Conservation (phyloP, 2,888 invertebrate species). For the Pseudococcus jackbeardsleyi region DNA sequence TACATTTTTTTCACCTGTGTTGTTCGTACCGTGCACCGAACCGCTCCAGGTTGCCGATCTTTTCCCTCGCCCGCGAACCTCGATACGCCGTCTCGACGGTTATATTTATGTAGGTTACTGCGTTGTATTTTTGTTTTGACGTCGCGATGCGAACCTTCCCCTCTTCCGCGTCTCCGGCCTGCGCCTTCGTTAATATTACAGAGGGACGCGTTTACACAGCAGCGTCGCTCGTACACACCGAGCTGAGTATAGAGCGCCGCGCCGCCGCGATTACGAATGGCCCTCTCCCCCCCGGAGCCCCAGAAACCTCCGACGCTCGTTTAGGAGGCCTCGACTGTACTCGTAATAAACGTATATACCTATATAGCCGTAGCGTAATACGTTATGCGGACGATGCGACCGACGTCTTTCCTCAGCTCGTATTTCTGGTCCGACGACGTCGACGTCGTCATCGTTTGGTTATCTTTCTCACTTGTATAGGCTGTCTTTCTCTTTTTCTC, state of each 20-base stretch:
- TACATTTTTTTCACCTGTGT: slow-evolving; percentile 7
- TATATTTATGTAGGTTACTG: slow-evolving; percentile 60
- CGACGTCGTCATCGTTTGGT: neutral
- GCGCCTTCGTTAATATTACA: neutral
- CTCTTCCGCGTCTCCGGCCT: neutral
- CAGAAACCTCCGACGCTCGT: neutral
- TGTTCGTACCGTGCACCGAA: neutral
- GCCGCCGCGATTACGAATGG: slow-evolving; percentile 7
- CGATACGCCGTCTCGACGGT: slow-evolving; percentile 45
- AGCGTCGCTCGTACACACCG: neutral
- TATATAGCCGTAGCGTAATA: neutral
- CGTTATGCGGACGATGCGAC: neutral
- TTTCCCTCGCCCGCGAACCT: slow-evolving; percentile 37
- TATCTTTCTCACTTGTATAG: neutral
- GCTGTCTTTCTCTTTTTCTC: neutral
- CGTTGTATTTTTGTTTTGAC: slow-evolving; percentile 62
- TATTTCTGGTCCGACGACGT: neutral
- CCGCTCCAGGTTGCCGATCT: slow-evolving; percentile 38
- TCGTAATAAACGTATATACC: neutral
- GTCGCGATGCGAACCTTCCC: slow-evolving; percentile 60
- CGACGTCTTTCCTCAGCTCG: slow-evolving; percentile 1
- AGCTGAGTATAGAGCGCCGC: neutral
- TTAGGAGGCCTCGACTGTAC: neutral
- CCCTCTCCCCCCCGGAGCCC: neutral
- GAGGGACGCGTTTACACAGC: neutral